Base-by-base conservation (phyloP, 2,888 invertebrate species). In the Heliconius aoede region DNA sequence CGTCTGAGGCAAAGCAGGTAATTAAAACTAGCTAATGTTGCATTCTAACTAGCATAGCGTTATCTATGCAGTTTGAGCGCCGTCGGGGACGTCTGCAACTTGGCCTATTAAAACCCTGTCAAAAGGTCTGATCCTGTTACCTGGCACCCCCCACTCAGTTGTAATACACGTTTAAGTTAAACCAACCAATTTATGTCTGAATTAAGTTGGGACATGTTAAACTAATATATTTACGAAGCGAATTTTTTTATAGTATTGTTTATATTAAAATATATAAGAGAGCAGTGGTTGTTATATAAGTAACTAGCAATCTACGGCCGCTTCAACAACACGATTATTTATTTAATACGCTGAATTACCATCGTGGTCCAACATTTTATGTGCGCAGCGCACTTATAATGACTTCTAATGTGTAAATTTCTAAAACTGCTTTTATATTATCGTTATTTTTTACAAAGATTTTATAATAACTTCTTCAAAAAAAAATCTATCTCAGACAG, bases 21-120 rank as follows among this genome's bases (percentile, higher is more conserved):
- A 77, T 79, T 76, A 78, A 72, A 79, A 72, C 40, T 58, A 73
- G 72, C 77, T 79, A 71, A 79, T 71, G 73, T 73, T 72, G 76
- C 78, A 64, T 77, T 76, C 72, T 78, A 74, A 61, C 55, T 51
- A 72, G 68, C 40, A 77, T 71, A 60, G 78, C 58, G 67, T 71
- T 65, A 71, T 73, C 75, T 55, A 78, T 11, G 9, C 40, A 79
- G 78, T 80, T 80, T 72, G 76, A 69, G 30, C 78, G 80, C 79
- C 80, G 75, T 62, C 69, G 78, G 80, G 79, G 60, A 69, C 80
- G 80, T 77, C 71, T 73, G 67, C 76, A 79, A 82, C 77, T 81
- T 82, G 76, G 65, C 61, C 79, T 77, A 80, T 81, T 82, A 81
- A 80, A 76, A 71, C 69, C 79, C 74, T 79, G 79, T 79, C 80